These are phyloP conservation scores for Hirtodrosophila alboralis DNA, from an alignment of 2,888 invertebrate genomes.

Conservation along the genomic window DNA sequence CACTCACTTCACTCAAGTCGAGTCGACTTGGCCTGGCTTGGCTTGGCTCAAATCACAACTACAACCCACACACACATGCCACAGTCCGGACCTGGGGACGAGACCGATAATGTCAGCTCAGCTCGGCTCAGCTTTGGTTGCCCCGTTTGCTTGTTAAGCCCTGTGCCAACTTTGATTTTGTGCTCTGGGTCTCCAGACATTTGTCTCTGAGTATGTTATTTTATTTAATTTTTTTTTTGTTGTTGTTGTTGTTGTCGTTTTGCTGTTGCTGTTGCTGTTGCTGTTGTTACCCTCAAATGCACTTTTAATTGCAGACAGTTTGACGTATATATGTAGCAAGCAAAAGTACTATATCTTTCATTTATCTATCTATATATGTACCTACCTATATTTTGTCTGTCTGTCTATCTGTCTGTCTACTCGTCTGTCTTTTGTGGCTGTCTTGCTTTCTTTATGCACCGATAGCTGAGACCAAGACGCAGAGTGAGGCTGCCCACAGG, in stretches of 20 bases:
- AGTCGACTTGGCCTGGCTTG: slow-evolving; percentile 24
- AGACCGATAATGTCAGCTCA: slow-evolving; percentile 69
- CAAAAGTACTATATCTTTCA: slow-evolving; percentile 74
- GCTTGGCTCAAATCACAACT: slow-evolving; percentile 53
- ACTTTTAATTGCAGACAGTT: slow-evolving; percentile 77
- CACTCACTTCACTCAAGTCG: slow-evolving; percentile 50
- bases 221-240: slow-evolving; percentile 4
- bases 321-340: slow-evolving; percentile 69
- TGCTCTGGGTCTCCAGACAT: slow-evolving; percentile 71
- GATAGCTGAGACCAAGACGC: slow-evolving; percentile 42
- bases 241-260: slow-evolving; percentile 33
- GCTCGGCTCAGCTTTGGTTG: slow-evolving; percentile 58
- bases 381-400: slow-evolving; percentile 42
- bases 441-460: slow-evolving; percentile 61
- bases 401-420: slow-evolving; percentile 18
- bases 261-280: slow-evolving; percentile 29
- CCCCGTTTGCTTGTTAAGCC: slow-evolving; percentile 68
- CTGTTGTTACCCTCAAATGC: slow-evolving; percentile 71
- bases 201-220: slow-evolving; percentile 61
- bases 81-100: slow-evolving; percentile 39
- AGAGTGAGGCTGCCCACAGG: slow-evolving; percentile 65
- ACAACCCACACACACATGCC: slow-evolving; percentile 70
- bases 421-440: slow-evolving; percentile 32
- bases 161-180: slow-evolving; percentile 73
- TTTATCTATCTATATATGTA: slow-evolving; percentile 67